phyloP scores from a whole-genome alignment of 2,797 vertebrate species.

The Trachurus trachurus region DNA sequence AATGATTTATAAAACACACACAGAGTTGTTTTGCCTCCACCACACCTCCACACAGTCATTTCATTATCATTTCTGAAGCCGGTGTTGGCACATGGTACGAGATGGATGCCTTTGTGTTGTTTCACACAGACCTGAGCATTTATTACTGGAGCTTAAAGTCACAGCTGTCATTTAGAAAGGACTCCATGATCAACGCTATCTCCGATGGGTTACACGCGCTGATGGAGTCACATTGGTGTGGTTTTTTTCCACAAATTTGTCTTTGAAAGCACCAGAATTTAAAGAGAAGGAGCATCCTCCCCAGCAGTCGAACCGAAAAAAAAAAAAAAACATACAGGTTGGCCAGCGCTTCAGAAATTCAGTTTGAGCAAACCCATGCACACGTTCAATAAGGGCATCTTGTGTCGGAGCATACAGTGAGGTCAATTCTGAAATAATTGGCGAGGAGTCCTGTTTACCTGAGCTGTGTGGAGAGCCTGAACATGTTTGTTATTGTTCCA shows the following conservation, averaged over 20 bases:
- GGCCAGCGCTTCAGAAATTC: background rate
- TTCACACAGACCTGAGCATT: conserved; percentile 55
- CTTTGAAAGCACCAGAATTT: conserved; percentile 16
- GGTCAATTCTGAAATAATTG: too few species aligned
- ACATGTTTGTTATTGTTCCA: too few species aligned
- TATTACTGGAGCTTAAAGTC: conserved; percentile 64
- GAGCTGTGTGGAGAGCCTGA: too few species aligned
- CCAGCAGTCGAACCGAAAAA: background rate
- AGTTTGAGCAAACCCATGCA: background rate
- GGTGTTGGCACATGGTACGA: conserved; percentile 16
- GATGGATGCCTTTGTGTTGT: conserved; percentile 57
- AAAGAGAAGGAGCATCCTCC: background rate
- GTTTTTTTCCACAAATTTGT: conserved; percentile 27
- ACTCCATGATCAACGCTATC: conserved; percentile 43
- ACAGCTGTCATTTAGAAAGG: conserved; percentile 58
- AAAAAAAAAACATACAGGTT: background rate
- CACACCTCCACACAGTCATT: conserved; percentile 50
- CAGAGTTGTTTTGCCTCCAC: conserved; percentile 32
- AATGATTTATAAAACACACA: conserved; percentile 63
- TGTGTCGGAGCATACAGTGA: background rate
- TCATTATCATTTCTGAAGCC: conserved; percentile 67
- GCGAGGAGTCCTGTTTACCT: too few species aligned
- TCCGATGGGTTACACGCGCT: conserved; percentile 9
- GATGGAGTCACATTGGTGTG: conserved; percentile 8
- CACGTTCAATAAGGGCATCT: background rate